Evolutionary conservation across 2,888 invertebrate species (phyloP).

Genomic region (Drosophila subsilvestris): DNA sequence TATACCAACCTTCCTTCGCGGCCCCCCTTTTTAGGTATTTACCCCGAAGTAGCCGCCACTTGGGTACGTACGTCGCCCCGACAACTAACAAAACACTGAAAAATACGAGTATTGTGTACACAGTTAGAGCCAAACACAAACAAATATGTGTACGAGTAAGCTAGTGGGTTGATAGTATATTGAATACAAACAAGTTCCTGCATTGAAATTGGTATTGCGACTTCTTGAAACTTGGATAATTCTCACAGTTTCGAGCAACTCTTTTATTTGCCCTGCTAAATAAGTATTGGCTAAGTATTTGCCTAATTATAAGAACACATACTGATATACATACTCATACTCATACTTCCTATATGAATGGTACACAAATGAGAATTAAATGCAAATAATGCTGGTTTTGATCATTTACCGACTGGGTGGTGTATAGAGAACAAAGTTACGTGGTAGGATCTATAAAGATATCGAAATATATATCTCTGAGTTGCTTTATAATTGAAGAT

Average conservation of each 20-base stretch:
- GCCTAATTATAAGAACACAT: constrained; percentile 34
- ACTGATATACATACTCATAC: neutral
- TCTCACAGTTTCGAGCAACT: constrained; percentile 11
- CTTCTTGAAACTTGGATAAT: constrained; percentile 14
- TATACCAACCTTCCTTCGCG: constrained; percentile 6
- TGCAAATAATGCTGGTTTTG: constrained; percentile 18
- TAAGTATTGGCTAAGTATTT: constrained; percentile 29
- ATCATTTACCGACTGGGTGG: constrained; percentile 4
- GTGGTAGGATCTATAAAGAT: neutral
- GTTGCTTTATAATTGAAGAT: no score
- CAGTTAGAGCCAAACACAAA: constrained; percentile 15
- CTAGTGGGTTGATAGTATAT: neutral
- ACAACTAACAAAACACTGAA: constrained; percentile 19
- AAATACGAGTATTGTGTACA: constrained; percentile 9
- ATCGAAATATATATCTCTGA: neutral
- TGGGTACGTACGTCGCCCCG: constrained; percentile 10
- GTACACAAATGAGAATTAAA: constrained; percentile 12
- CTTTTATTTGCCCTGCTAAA: constrained; percentile 8
- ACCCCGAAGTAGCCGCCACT: constrained; percentile 4
- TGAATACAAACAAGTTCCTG: constrained; percentile 17
- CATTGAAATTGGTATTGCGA: constrained; percentile 24
- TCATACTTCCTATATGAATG: neutral
- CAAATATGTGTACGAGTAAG: neutral
- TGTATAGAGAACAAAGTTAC: constrained; percentile 16
- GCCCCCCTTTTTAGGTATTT: constrained; percentile 6